Conservation (phyloP, 2,113 vertebrate species). For the Mustelus asterias region DNA sequence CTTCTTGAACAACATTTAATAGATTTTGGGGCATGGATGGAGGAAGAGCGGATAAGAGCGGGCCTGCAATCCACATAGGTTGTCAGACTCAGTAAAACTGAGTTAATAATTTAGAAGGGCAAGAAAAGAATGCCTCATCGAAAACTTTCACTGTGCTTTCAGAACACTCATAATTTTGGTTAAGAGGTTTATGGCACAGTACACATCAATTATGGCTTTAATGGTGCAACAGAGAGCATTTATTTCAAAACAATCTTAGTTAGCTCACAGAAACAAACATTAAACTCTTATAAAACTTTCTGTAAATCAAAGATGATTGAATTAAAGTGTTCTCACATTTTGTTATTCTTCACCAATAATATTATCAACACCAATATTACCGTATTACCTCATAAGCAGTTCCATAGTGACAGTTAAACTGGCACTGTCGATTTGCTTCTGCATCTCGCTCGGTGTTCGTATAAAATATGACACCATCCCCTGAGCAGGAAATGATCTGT, state of each 20-base stretch:
- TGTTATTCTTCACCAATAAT: neutral
- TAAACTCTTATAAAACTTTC: neutral
- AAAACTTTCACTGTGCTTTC: neutral
- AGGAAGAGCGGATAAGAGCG: neutral
- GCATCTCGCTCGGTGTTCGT: conserved; percentile 88
- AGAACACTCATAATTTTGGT: neutral
- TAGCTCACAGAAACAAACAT: neutral
- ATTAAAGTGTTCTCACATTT: neutral
- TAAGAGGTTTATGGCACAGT: neutral
- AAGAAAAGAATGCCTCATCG: neutral
- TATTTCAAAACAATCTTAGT: neutral
- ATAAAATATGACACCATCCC: conserved; percentile 95
- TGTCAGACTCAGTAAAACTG: neutral
- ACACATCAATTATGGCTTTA: neutral
- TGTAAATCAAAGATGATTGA: neutral
- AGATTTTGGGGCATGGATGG: neutral
- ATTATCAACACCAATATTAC: neutral
- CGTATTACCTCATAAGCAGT: conserved; percentile 87
- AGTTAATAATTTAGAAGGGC: neutral
- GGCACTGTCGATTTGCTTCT: conserved; percentile 88
- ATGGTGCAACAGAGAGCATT: neutral
- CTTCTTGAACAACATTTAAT: neutral
- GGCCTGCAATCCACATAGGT: neutral
- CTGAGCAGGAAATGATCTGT: conserved; percentile 94
- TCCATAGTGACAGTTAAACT: conserved; percentile 96